Evolutionary conservation across 2,113 vertebrate species (phyloP), one percentile per base, ranked within the genome.

Genomic region (Parotia lawesii): DNA sequence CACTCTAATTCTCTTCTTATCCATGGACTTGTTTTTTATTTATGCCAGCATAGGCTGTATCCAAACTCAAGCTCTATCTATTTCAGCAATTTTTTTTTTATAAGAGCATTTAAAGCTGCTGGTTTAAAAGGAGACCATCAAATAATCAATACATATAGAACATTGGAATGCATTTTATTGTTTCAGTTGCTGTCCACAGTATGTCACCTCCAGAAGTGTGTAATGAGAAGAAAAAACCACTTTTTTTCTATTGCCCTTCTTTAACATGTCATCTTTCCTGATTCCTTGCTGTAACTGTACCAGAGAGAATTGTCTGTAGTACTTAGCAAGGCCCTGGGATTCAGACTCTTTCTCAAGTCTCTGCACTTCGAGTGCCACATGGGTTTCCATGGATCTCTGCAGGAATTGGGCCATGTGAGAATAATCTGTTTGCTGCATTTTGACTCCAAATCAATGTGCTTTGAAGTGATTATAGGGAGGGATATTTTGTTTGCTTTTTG

Each of bases 1-100:
- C 40, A 72, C 53, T 77, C 76, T 93, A 84, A 83, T 86, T 95
- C 85, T 75, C 60, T 73, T 88, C 83, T 89, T 77, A 80, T 84
- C 53, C 10, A 1, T 24, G 18, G 64, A 51, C 54, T 72, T 90
- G 35, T 6, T 75, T 88, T 85, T 87, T 15, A 91, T 91, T 79
- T 94, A 38, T 1, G 10, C 38, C 51, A 73, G 35, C 56, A 73
- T 2, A 81, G 64, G 31, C 14, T 21, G 38, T 44, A 74, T 83
- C 67, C 38, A 67, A 61, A 78, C 40, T 77, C 3, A 2, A n/a
- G 33, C 31, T 77, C 56, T 58, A 25, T 66, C 35, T 53, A 22
- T 66, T 94, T 94, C 75, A 80, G 56, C 56, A 58, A 5, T 21
- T n/a, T 65, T 82, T 65, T 82, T 94, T 77, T 57, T 2, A 1